These are phyloP conservation scores for Elephantulus edwardii DNA, from an alignment of 2,113 vertebrate genomes.

Conservation along the genomic window DNA sequence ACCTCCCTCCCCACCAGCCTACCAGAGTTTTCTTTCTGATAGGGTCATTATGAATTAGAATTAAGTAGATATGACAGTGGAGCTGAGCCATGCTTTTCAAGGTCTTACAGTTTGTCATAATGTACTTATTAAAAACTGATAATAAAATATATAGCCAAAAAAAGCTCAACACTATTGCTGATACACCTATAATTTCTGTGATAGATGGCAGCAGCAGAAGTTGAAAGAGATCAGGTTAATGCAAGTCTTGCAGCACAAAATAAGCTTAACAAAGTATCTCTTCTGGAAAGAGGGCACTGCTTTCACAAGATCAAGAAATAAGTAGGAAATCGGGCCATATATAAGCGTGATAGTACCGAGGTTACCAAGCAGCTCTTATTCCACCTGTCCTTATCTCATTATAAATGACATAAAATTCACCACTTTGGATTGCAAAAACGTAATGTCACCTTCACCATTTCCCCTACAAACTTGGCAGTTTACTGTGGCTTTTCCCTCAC, in stretches of 20 bases:
- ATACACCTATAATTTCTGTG: background rate
- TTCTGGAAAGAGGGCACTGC: background rate
- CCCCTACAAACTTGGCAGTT: background rate
- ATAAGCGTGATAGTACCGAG: background rate
- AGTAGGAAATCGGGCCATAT: background rate
- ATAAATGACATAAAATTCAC: background rate
- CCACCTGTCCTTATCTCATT: background rate
- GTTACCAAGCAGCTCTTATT: constrained; percentile 21
- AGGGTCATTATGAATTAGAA: too few relatives aligned
- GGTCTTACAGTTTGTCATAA: background rate
- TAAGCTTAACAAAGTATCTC: constrained; percentile 12
- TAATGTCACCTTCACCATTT: background rate
- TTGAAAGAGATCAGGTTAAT: constrained; percentile 13
- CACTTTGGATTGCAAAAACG: background rate
- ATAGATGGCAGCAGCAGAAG: background rate
- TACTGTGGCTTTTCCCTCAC: background rate
- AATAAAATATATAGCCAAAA: constrained; percentile 35
- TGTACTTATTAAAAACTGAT: constrained; percentile 56
- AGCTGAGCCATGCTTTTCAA: too few relatives aligned
- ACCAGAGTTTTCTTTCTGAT: too few relatives aligned
- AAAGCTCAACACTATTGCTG: constrained; percentile 7
- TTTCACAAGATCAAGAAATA: constrained; percentile 12
- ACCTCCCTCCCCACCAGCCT: too few relatives aligned
- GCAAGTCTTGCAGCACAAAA: constrained; percentile 16
- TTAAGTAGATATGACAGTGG: too few relatives aligned